These are phyloP conservation scores for Hippolais icterina DNA, from an alignment of 2,113 vertebrate genomes.

Conservation along the genomic window DNA sequence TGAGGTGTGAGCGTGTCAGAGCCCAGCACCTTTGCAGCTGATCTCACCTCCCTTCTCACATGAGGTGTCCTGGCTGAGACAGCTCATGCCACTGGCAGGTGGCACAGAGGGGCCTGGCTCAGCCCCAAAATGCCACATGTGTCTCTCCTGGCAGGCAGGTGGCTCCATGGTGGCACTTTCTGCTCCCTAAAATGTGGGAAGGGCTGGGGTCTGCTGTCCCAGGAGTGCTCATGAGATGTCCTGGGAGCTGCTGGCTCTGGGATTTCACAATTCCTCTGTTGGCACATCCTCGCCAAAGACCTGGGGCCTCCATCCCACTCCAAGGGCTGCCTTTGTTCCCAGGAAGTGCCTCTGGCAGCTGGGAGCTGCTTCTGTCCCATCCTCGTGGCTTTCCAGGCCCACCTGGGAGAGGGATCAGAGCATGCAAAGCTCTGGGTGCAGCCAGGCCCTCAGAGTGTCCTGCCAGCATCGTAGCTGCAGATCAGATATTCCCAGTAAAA, in stretches of 20 bases:
- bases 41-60: constrained; percentile 17
- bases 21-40: not conserved
- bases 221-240: not conserved
- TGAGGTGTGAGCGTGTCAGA: constrained; percentile 3
- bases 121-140: not conserved
- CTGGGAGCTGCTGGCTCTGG: not conserved
- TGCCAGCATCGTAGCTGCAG: not conserved
- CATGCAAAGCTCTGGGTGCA: not conserved
- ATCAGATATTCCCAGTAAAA: not conserved
- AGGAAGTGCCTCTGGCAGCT: not conserved
- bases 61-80: not conserved
- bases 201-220: not conserved
- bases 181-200: not conserved
- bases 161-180: not conserved
- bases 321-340: not conserved
- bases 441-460: not conserved
- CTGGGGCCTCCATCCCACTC: not conserved
- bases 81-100: not conserved
- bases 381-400: not conserved
- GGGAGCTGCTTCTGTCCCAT: not conserved
- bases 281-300: not conserved
- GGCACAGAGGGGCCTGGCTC: not conserved
- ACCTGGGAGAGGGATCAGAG: not conserved
- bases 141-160: not conserved
- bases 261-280: not conserved